Conservation (phyloP, 2,113 vertebrate species). For the Elaphurus davidianus region DNA sequence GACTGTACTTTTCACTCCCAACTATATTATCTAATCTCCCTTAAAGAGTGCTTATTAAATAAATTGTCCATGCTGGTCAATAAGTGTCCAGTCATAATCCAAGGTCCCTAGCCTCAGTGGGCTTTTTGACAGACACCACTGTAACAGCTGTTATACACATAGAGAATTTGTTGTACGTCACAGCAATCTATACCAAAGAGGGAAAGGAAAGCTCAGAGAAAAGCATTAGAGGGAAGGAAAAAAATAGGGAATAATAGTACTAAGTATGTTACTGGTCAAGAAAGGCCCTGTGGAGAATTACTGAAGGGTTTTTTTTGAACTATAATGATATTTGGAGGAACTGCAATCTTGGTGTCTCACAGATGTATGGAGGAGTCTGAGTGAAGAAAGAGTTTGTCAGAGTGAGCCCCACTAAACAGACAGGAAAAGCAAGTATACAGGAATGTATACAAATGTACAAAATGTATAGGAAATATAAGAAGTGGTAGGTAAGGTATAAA, state of each 20-base stretch:
- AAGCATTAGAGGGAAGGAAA: constrained; percentile 6
- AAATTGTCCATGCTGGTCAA: neutral
- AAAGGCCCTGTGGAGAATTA: neutral
- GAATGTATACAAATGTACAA: neutral
- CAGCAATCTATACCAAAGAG: neutral
- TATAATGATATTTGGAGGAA: neutral
- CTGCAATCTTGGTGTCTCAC: neutral
- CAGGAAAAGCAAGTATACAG: neutral
- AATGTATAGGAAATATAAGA: neutral
- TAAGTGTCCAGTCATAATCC: neutral
- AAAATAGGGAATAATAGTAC: neutral
- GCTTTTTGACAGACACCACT: neutral
- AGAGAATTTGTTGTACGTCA: neutral
- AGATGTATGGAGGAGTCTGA: neutral
- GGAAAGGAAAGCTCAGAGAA: constrained; percentile 32
- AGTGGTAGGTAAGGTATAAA: neutral
- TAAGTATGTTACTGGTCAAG: neutral
- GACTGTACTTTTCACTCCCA: neutral
- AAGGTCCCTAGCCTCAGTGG: neutral
- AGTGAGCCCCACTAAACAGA: neutral
- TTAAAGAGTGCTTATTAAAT: neutral
- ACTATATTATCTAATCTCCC: neutral
- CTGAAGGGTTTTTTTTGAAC: neutral
- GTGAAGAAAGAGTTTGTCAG: neutral
- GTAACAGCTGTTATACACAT: neutral